Conservation (phyloP, 2,113 vertebrate species). For the Spheniscus mendiculus region DNA sequence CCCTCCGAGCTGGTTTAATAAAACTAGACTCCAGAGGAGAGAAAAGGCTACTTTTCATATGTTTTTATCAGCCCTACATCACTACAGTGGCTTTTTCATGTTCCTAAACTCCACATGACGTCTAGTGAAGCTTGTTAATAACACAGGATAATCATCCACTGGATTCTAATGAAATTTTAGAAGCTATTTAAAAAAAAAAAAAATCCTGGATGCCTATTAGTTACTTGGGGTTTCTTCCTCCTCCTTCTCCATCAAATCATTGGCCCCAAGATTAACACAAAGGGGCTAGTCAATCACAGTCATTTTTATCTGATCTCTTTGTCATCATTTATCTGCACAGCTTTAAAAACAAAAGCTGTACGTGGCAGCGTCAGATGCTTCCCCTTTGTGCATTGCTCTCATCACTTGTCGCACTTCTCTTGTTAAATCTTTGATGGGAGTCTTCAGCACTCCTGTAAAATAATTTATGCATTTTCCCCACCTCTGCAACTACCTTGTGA, state of each 20-base stretch:
- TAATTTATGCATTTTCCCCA: slow-evolving; percentile 51
- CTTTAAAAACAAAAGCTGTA: slow-evolving; percentile 49
- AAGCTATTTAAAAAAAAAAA: not conserved
- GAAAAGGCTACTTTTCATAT: not conserved
- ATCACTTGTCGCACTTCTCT: slow-evolving; percentile 51
- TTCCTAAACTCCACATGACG: not conserved
- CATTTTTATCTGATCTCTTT: slow-evolving; percentile 23
- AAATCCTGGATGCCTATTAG: not conserved
- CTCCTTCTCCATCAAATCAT: slow-evolving; percentile 17
- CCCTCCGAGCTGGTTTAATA: not conserved
- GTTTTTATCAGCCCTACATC: not conserved
- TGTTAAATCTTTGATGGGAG: slow-evolving; percentile 17
- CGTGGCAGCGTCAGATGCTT: not conserved
- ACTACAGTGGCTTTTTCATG: not conserved
- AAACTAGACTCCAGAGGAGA: not conserved
- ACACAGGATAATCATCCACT: slow-evolving; percentile 3
- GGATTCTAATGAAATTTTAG: slow-evolving; percentile 18
- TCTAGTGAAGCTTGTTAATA: slow-evolving; percentile 2
- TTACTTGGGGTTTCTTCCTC: not conserved
- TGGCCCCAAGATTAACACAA: slow-evolving; percentile 21
- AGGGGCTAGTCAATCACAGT: slow-evolving; percentile 53
- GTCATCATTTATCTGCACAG: not conserved
- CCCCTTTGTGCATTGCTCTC: slow-evolving; percentile 51
- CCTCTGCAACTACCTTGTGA: slow-evolving; percentile 60
- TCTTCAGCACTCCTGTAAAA: slow-evolving; percentile 23